Conservation (phyloP, 2,888 invertebrate species). For the Octonoba sinensis region DNA sequence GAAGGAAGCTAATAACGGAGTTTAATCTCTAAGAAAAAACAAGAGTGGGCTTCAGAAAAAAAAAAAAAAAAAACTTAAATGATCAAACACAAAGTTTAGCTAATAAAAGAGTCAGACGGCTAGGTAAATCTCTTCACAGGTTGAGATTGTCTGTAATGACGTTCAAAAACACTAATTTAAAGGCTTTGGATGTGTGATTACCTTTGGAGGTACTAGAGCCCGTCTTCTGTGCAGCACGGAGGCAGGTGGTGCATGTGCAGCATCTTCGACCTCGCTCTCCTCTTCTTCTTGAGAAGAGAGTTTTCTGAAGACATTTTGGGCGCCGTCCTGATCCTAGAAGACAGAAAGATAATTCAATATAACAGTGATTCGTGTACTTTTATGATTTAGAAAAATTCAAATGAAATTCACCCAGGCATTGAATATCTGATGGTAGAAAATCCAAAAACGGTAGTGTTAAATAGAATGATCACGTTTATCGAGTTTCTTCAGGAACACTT, state of each 20-base stretch:
- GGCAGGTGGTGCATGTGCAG: conserved; percentile 70
- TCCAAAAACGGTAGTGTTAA: no score
- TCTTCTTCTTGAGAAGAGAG: conserved; percentile 56
- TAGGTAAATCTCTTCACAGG: neutral
- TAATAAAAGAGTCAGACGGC: neutral
- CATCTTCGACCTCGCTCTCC: conserved; percentile 67
- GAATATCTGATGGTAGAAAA: no score
- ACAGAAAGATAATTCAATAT: neutral
- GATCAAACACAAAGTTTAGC: neutral
- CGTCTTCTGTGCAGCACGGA: conserved; percentile 71
- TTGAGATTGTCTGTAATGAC: neutral
- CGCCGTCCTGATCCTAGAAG: conserved; percentile 51
- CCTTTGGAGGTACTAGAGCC: conserved; percentile 72
- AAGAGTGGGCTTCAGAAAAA: no score
- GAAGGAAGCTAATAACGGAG: no score
- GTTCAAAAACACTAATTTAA: neutral
- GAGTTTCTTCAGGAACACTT: no score
- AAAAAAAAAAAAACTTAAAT: neutral
- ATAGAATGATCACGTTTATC: no score
- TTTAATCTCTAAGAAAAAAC: no score
- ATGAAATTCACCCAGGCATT: no score
- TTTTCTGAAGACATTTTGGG: conserved; percentile 50
- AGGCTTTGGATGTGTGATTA: conserved; percentile 59
- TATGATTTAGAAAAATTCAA: no score
- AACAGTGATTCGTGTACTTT: no score